Conservation (phyloP, 2,113 vertebrate genomes). For the Apeltes quadracus region DNA sequence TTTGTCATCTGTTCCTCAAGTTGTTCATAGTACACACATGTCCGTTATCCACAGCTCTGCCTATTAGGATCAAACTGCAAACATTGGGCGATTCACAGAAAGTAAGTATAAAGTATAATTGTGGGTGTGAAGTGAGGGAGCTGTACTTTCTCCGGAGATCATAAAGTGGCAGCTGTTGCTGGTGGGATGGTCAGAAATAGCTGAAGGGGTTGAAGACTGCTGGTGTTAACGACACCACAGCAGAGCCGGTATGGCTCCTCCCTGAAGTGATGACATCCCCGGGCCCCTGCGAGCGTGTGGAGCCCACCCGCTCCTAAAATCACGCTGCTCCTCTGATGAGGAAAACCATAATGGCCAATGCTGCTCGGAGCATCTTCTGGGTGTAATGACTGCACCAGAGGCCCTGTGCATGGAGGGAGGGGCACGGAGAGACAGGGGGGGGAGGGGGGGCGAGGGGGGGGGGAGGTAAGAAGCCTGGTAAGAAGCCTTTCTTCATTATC, state of each 20-base stretch:
- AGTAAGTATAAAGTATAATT: conserved; percentile 20
- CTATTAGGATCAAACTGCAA: conserved; percentile 13
- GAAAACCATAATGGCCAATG: conserved; percentile 61
- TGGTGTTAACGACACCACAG: conserved; percentile 45
- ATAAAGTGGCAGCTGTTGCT: conserved; percentile 41
- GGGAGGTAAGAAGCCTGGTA: no score
- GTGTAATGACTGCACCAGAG: conserved; percentile 47
- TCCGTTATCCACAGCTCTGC: not conserved
- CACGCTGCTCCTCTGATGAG: conserved; percentile 72
- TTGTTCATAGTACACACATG: not conserved
- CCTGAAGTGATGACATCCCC: conserved; percentile 35
- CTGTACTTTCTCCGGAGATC: conserved; percentile 36
- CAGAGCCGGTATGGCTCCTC: conserved; percentile 13
- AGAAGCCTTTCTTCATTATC: conserved; percentile 66
- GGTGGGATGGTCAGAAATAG: conserved; percentile 18
- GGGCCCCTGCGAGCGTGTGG: conserved; percentile 17
- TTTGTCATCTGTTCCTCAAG: not conserved
- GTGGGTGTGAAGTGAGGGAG: no score
- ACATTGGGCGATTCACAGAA: conserved; percentile 21
- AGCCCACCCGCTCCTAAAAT: conserved; percentile 51
- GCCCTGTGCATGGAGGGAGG: conserved; percentile 27
- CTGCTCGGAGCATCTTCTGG: conserved; percentile 44
- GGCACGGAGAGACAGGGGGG: not conserved
- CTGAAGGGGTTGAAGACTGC: conserved; percentile 52
- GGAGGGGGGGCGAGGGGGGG: no score